Conservation (phyloP, 2,113 vertebrate species). For the Tetrao urogallus region DNA sequence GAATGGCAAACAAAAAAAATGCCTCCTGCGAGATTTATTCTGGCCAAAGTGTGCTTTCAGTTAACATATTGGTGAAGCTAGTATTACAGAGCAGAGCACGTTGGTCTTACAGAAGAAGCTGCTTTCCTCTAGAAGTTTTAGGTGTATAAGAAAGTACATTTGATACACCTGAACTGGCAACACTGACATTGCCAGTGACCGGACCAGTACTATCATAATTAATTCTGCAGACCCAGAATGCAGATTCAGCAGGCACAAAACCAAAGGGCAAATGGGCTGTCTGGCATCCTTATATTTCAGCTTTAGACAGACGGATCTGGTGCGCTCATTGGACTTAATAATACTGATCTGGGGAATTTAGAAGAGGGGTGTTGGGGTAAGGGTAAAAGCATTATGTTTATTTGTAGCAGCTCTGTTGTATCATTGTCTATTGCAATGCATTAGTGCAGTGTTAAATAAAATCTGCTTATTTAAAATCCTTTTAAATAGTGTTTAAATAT, state of each 20-base stretch:
- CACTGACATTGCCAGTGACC: constrained; percentile 53
- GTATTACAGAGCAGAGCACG: constrained; percentile 46
- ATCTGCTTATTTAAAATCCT: constrained; percentile 87
- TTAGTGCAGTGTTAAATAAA: constrained; percentile 83
- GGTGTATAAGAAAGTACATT: not conserved
- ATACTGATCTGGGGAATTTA: constrained; percentile 65
- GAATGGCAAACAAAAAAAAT: not conserved
- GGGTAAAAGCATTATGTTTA: constrained; percentile 75
- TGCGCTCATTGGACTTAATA: constrained; percentile 62
- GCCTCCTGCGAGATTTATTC: not conserved
- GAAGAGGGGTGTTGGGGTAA: not conserved
- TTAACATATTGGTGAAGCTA: not conserved
- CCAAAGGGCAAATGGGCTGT: constrained; percentile 61
- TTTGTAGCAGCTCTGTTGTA: constrained; percentile 77
- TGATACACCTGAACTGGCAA: constrained; percentile 22
- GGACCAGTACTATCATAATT: constrained; percentile 10
- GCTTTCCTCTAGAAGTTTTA: not conserved
- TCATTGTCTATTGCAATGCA: constrained; percentile 76
- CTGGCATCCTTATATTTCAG: constrained; percentile 60
- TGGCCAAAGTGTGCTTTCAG: not conserved
- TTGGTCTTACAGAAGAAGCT: not conserved
- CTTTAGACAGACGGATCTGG: constrained; percentile 60
- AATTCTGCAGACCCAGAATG: constrained; percentile 33
- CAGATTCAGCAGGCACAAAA: constrained; percentile 59
- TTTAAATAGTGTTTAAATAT: constrained; percentile 86